These are phyloP conservation scores for Xanthorhoe designata DNA, from an alignment of 2,888 invertebrate species.

Conservation along the genomic window DNA sequence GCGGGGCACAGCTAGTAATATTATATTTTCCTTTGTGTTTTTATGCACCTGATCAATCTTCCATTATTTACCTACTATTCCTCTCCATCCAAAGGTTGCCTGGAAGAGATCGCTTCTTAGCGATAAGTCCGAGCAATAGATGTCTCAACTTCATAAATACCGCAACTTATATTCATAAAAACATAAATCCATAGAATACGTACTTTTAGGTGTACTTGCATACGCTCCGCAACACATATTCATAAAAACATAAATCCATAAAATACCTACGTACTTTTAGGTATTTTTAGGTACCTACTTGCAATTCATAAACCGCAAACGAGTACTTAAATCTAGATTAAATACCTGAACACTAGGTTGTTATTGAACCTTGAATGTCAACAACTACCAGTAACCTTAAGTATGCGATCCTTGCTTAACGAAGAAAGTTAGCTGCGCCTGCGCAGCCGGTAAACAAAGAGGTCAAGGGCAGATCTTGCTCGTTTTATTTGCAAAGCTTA, in stretches of 20 bases:
- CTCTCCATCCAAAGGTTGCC: too few relatives aligned
- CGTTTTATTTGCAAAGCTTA: slow-evolving; percentile 22
- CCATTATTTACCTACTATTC: too few relatives aligned
- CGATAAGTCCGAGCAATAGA: too few relatives aligned
- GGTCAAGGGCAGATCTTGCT: slow-evolving; percentile 51
- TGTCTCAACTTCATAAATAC: background rate
- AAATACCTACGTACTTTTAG: background rate
- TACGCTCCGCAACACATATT: background rate
- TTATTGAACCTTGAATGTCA: slow-evolving; percentile 15
- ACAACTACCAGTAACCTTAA: slow-evolving; percentile 35
- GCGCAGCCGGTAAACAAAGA: slow-evolving; percentile 36
- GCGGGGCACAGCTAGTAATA: too few relatives aligned
- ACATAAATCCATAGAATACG: background rate
- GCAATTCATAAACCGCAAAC: slow-evolving; percentile 15
- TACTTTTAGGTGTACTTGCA: too few relatives aligned
- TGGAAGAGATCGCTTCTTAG: too few relatives aligned
- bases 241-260: background rate
- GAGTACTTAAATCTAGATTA: background rate
- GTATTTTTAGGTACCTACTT: background rate
- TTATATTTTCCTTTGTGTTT: too few relatives aligned
- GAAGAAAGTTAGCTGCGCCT: slow-evolving; percentile 51
- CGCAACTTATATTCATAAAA: background rate
- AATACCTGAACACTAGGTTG: background rate
- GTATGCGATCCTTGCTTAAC: slow-evolving; percentile 42
- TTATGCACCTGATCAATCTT: too few relatives aligned